Conservation (phyloP, 2,113 vertebrate genomes). For the Synchiropus splendidus region DNA sequence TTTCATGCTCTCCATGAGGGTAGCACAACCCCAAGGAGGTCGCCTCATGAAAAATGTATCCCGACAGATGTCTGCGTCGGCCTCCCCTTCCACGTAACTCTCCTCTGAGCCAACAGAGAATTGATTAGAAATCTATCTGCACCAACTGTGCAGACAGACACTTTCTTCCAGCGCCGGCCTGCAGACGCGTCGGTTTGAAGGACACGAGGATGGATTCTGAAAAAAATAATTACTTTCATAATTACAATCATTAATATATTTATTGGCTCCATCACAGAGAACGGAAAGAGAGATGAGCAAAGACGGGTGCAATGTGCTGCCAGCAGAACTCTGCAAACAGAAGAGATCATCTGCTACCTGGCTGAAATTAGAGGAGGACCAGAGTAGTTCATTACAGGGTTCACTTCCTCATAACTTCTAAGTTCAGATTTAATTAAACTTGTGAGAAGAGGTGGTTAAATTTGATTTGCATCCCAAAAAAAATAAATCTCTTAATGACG, state of each 20-base stretch:
- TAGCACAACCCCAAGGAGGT: slow-evolving; percentile 31
- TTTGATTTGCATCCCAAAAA: no score
- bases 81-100: slow-evolving; percentile 30
- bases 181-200: slow-evolving; percentile 9
- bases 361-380: no score
- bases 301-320: no score
- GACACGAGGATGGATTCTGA: slow-evolving; percentile 3
- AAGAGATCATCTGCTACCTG: no score
- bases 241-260: not conserved
- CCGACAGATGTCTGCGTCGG: slow-evolving; percentile 57
- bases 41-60: slow-evolving; percentile 57
- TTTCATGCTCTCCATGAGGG: slow-evolving; percentile 52
- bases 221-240: slow-evolving; percentile 2
- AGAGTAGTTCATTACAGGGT: no score
- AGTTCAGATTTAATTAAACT: no score
- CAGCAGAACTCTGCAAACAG: no score
- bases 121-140: slow-evolving; percentile 32
- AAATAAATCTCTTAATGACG: no score
- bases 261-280: no score
- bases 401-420: no score
- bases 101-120: slow-evolving; percentile 29
- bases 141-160: slow-evolving; percentile 4
- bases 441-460: no score
- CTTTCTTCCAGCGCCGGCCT: slow-evolving; percentile 15
- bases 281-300: no score